These are phyloP conservation scores for Rotaria macrura DNA, from an alignment of 2,888 invertebrate genomes.

Conservation along the genomic window DNA sequence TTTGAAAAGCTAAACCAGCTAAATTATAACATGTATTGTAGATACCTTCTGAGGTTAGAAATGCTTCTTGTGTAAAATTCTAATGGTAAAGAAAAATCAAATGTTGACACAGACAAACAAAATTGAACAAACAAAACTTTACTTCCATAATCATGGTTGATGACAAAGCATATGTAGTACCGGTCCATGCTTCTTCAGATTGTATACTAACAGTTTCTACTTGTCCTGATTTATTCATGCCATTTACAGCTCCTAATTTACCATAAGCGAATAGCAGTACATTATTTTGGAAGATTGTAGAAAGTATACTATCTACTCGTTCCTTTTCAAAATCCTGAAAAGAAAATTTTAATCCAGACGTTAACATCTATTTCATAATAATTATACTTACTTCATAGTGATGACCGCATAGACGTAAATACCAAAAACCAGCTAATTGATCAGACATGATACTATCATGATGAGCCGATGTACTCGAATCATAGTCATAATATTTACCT, in stretches of 20 bases:
- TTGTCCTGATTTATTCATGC: slow-evolving; percentile 58
- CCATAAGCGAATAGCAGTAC: slow-evolving; percentile 69
- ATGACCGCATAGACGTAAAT: slow-evolving; percentile 60
- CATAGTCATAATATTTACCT: slow-evolving; percentile 62
- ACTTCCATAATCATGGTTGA: slow-evolving; percentile 33
- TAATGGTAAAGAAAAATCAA: neutral
- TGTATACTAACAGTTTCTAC: slow-evolving; percentile 43
- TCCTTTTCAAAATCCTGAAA: slow-evolving; percentile 65
- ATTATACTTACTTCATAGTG: slow-evolving; percentile 48
- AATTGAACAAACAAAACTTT: neutral
- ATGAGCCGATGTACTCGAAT: slow-evolving; percentile 58
- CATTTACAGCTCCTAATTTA: slow-evolving; percentile 78
- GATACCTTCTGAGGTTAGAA: slow-evolving; percentile 28
- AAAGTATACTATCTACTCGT: slow-evolving; percentile 63
- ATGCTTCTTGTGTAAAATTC: slow-evolving; percentile 22
- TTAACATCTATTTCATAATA: neutral
- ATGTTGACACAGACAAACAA: neutral
- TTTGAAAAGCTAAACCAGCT: slow-evolving; percentile 32
- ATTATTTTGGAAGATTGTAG: slow-evolving; percentile 69
- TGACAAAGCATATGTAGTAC: slow-evolving; percentile 23
- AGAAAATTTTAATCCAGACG: slow-evolving; percentile 37
- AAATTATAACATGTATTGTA: slow-evolving; percentile 25
- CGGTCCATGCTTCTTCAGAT: slow-evolving; percentile 33
- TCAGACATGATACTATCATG: slow-evolving; percentile 77
- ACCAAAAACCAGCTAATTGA: slow-evolving; percentile 84